Percentiles rank a stretch among this genome's conserved stretches.
Conservation (phyloP, 2,797 vertebrate species). For the Vultur gryphus region DNA sequence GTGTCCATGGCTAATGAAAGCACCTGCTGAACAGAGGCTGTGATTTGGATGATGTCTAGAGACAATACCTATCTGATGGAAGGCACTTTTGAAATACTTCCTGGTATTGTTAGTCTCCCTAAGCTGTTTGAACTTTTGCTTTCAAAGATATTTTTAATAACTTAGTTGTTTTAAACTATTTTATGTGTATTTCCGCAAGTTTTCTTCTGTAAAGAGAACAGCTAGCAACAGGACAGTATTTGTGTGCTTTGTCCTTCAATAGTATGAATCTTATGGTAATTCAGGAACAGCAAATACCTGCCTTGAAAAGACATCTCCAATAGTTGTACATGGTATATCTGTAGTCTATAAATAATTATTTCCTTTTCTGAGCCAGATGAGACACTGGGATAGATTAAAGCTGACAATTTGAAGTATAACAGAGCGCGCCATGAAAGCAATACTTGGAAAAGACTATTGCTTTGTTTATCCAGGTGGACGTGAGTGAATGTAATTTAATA, state of each 20-base stretch:
- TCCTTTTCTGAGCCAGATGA: background rate
- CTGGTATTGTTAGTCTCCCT: background rate
- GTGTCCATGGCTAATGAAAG: background rate
- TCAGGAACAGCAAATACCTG: background rate
- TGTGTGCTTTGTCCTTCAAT: background rate
- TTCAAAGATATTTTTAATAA: background rate
- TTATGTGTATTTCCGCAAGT: background rate
- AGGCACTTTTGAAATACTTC: background rate
- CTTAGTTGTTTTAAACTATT: background rate
- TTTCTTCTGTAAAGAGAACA: background rate
- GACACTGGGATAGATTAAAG: background rate
- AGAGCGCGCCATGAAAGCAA: background rate
- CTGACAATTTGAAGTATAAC: background rate
- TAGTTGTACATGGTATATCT: background rate
- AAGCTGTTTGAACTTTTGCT: background rate
- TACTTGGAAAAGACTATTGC: background rate
- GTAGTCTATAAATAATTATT: conserved; percentile 6
- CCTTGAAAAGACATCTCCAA: background rate
- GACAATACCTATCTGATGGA: background rate
- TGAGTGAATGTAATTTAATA: background rate
- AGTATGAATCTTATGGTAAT: background rate
- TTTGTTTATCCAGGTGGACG: background rate
- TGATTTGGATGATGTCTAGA: background rate
- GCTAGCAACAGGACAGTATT: background rate
- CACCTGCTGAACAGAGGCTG: background rate